Percentiles rank a stretch among this genome's conserved stretches.
Evolutionary conservation across 2,113 vertebrate species (phyloP).

Genomic region (Hemiscyllium ocellatum): DNA sequence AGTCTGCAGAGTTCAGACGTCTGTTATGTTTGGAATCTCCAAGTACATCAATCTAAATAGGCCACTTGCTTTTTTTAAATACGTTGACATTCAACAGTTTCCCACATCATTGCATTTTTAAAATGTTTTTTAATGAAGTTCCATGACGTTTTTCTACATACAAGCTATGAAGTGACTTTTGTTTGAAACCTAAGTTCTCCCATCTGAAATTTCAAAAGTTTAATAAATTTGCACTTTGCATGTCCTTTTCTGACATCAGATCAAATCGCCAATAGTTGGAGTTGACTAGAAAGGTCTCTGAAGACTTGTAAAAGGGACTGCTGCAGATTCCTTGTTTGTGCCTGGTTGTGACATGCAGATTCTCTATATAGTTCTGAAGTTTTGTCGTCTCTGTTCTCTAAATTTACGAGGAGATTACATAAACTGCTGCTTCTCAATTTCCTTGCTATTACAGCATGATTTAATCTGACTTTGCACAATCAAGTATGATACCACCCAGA

Average conservation of each 20-base stretch:
- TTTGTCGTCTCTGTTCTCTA: background rate
- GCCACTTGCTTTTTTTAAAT: background rate
- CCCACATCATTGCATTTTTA: background rate
- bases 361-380: background rate
- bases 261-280: background rate
- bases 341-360: background rate
- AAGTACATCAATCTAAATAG: background rate
- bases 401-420: background rate
- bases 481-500: background rate
- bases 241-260: background rate
- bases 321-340: background rate
- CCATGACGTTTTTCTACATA: background rate
- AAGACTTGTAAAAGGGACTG: background rate
- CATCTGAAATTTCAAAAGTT: background rate
- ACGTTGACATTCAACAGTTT: too few relatives aligned
- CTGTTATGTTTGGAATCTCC: background rate
- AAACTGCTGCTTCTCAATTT: background rate
- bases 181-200: background rate
- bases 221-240: background rate
- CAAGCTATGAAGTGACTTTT: background rate
- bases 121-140: background rate
- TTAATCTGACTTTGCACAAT: background rate
- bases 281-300: background rate
- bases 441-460: background rate
- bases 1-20: background rate